These are phyloP conservation scores for Heliangelus exortis DNA, from an alignment of 2,797 vertebrate species.

Conservation along the genomic window DNA sequence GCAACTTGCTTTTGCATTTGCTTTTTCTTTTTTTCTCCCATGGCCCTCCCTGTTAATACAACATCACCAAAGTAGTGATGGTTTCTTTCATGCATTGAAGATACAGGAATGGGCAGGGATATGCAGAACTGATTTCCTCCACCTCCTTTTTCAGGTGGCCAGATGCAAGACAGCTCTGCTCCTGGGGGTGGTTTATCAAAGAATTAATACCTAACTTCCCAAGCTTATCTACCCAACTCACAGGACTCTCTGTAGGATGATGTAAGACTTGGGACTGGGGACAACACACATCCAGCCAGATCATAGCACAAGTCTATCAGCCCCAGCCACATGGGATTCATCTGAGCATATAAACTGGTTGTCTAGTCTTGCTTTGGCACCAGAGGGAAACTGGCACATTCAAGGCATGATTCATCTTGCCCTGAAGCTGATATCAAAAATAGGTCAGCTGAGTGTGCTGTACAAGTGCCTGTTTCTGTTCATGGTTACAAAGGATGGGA, in stretches of 20 bases:
- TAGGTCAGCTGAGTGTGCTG: slow-evolving; percentile 39
- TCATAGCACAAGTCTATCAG: slow-evolving; percentile 29
- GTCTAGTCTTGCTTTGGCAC: slow-evolving; percentile 59
- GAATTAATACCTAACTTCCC: not conserved
- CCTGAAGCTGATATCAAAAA: slow-evolving; percentile 54
- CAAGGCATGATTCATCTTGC: slow-evolving; percentile 62
- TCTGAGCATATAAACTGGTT: slow-evolving; percentile 60
- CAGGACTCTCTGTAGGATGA: not conserved
- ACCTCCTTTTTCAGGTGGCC: not conserved
- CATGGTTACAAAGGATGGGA: not conserved
- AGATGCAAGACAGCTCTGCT: not conserved
- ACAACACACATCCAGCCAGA: not conserved
- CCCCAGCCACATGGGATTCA: slow-evolving; percentile 39
- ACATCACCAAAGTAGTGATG: not conserved
- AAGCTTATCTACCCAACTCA: not conserved
- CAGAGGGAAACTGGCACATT: slow-evolving; percentile 36
- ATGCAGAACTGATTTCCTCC: not conserved
- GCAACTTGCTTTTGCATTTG: not conserved
- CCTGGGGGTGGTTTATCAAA: not conserved
- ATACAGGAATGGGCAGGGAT: not conserved
- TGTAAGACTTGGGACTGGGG: slow-evolving; percentile 15
- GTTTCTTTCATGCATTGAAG: not conserved
- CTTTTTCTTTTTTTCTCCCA: not conserved
- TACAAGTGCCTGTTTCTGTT: slow-evolving; percentile 42
- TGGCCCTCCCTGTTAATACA: not conserved